These are phyloP conservation scores for Paedocypris micromegethes DNA, from an alignment of 2,797 vertebrate genomes.

Conservation along the genomic window DNA sequence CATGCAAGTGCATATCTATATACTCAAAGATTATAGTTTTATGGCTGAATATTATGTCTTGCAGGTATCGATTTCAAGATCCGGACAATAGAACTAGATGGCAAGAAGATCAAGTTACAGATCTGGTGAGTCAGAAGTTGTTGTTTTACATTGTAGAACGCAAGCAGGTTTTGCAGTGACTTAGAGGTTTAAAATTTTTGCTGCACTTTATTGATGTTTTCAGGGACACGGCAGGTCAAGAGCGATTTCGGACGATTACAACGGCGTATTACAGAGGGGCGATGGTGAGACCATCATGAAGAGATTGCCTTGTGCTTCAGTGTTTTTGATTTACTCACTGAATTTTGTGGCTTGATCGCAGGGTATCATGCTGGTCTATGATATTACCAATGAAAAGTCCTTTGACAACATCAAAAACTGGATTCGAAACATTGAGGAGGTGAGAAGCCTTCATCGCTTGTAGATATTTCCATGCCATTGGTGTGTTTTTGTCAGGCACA, in stretches of 20 bases:
- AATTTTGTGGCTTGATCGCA: slow-evolving; percentile 47
- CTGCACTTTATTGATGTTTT: slow-evolving; percentile 26
- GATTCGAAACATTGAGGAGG: slow-evolving; percentile 98
- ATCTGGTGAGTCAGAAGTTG: slow-evolving; percentile 80
- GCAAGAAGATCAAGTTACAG: slow-evolving; percentile 95
- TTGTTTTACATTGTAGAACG: slow-evolving; percentile 5
- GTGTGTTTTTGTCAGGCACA: too few species aligned
- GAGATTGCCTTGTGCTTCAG: too few species aligned
- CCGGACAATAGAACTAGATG: slow-evolving; percentile 92
- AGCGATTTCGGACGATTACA: slow-evolving; percentile 94
- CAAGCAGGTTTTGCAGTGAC: background rate
- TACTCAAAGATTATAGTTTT: background rate
- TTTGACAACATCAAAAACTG: slow-evolving; percentile 99
- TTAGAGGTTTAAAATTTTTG: background rate
- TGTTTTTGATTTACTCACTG: too few species aligned
- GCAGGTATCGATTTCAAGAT: slow-evolving; percentile 98
- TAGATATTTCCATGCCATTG: too few species aligned
- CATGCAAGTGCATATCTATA: too few species aligned
- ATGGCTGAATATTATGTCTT: slow-evolving; percentile 36
- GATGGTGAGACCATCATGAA: slow-evolving; percentile 73
- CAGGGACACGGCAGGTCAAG: slow-evolving; percentile 97
- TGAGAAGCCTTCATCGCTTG: slow-evolving; percentile 47
- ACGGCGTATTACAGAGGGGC: slow-evolving; percentile 97
- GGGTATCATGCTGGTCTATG: slow-evolving; percentile 99
- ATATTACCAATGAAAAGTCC: slow-evolving; percentile 98